Conservation (phyloP, 2,113 vertebrate species). For the Sinosuthora webbiana region DNA sequence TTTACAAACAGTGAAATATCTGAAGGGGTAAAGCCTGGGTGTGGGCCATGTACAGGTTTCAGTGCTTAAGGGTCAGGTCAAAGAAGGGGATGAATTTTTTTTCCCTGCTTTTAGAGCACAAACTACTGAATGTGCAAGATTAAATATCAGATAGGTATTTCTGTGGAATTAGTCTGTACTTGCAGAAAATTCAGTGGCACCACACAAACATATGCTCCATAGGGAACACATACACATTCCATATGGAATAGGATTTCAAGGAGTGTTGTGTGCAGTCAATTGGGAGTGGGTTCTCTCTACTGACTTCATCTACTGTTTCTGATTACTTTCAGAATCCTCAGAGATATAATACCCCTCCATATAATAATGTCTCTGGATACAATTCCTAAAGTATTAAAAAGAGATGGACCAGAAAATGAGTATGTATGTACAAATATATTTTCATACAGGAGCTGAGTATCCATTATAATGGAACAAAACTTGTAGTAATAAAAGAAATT, state of each 20-base stretch:
- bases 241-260: background rate
- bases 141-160: background rate
- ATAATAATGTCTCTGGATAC: background rate
- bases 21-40: background rate
- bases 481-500: background rate
- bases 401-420: background rate
- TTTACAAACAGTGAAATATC: background rate
- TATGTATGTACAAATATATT: background rate
- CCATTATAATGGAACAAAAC: background rate
- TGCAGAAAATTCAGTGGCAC: background rate
- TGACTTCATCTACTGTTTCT: background rate
- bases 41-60: background rate
- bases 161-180: background rate
- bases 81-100: background rate
- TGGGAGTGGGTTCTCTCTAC: background rate
- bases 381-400: background rate
- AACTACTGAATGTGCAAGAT: background rate
- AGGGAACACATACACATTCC: background rate
- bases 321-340: background rate
- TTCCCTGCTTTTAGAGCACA: background rate
- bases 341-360: background rate
- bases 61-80: background rate
- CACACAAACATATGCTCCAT: background rate
- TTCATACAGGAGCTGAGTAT: background rate
- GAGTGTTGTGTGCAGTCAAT: background rate